Conservation (phyloP, 2,113 vertebrate genomes). For the Chloroceryle aenea region DNA sequence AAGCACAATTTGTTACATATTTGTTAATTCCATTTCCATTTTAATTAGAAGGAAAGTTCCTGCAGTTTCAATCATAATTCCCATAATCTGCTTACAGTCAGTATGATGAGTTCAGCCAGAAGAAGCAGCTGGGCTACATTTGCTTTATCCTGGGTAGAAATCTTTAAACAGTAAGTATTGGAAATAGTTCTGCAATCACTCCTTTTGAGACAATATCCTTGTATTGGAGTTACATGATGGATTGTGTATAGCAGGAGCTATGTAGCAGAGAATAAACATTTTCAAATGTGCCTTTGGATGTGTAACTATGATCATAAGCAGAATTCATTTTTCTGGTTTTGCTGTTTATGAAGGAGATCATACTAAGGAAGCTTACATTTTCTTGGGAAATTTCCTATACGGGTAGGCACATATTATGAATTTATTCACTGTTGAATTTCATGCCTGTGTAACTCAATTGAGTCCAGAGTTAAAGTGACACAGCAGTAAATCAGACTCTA, state of each 20-base stretch:
- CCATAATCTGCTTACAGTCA: slow-evolving; percentile 64
- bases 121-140: slow-evolving; percentile 24
- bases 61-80: slow-evolving; percentile 69
- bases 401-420: not conserved
- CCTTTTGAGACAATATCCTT: not conserved
- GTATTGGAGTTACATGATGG: not conserved
- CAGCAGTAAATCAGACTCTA: slow-evolving; percentile 40
- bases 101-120: slow-evolving; percentile 10
- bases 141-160: slow-evolving; percentile 26
- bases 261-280: not conserved
- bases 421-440: slow-evolving; percentile 60
- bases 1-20: slow-evolving; percentile 46
- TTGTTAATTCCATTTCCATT: slow-evolving; percentile 72
- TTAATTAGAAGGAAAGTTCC: slow-evolving; percentile 72
- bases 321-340: not conserved
- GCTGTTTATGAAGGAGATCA: not conserved
- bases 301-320: not conserved
- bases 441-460: slow-evolving; percentile 42
- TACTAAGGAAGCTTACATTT: not conserved
- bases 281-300: not conserved
- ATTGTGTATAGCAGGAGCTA: not conserved
- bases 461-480: slow-evolving; percentile 6
- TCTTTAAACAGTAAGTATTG: slow-evolving; percentile 57
- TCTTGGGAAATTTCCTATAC: not conserved
- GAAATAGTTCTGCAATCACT: slow-evolving; percentile 13